These are phyloP conservation scores for Dipodomys stephensi DNA, from an alignment of 2,113 vertebrate genomes.

Conservation along the genomic window DNA sequence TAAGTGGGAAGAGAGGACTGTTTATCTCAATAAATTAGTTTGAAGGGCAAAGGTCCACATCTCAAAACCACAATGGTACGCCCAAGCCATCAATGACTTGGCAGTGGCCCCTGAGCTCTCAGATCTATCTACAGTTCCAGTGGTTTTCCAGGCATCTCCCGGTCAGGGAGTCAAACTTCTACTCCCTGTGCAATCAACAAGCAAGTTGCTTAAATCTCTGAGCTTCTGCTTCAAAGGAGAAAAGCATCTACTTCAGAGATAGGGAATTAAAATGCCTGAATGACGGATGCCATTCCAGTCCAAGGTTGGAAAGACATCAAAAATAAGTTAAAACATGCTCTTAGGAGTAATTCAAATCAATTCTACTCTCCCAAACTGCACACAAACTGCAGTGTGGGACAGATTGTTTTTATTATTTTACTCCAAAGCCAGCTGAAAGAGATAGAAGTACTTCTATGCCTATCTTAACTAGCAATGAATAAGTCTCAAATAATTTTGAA, in stretches of 20 bases:
- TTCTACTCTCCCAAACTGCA: not conserved
- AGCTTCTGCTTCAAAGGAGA: not conserved
- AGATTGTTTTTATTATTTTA: not conserved
- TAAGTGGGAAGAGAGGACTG: slow-evolving; percentile 48
- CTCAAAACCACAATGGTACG: not conserved
- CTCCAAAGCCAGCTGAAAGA: slow-evolving; percentile 37
- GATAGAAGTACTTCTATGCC: slow-evolving; percentile 23
- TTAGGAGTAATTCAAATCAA: slow-evolving; percentile 22
- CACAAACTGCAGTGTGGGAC: not conserved
- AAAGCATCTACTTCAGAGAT: not conserved
- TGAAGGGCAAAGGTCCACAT: not conserved
- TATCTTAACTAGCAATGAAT: not conserved
- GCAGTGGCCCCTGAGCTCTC: not conserved
- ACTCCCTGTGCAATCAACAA: not conserved
- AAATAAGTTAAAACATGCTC: slow-evolving; percentile 16
- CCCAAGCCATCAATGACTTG: slow-evolving; percentile 48
- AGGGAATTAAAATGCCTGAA: not conserved
- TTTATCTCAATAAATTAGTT: not conserved
- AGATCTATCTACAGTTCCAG: not conserved
- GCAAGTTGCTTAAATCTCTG: slow-evolving; percentile 5
- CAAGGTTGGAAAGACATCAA: not conserved
- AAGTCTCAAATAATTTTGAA: slow-evolving; percentile 39
- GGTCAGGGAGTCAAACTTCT: slow-evolving; percentile 23
- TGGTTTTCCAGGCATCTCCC: slow-evolving; percentile 10
- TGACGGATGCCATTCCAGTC: not conserved